These are phyloP conservation scores for Odontomyia ornata DNA, from an alignment of 2,888 invertebrate genomes.

Conservation along the genomic window DNA sequence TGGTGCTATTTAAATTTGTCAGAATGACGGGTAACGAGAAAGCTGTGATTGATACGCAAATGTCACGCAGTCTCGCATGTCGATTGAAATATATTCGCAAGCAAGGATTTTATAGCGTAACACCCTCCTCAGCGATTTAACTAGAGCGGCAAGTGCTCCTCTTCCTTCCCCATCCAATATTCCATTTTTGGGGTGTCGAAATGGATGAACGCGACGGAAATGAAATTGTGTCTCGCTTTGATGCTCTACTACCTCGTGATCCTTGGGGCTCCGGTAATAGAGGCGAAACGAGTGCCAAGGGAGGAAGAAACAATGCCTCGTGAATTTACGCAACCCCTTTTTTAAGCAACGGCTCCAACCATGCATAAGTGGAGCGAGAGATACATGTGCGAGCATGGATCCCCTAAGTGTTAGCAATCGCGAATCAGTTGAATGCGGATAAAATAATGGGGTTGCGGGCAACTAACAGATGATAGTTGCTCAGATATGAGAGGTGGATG, in stretches of 20 bases:
- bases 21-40: conserved; percentile 48
- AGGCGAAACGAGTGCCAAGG: conserved; percentile 17
- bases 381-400: neutral
- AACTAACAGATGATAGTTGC: conserved; percentile 8
- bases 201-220: conserved; percentile 24
- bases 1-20: conserved; percentile 53
- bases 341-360: neutral
- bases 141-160: neutral
- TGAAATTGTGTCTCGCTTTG: conserved; percentile 29
- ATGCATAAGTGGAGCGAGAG: conserved; percentile 17
- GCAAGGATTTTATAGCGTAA: conserved; percentile 26
- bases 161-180: neutral
- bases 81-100: conserved; percentile 50
- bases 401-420: neutral
- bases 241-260: conserved; percentile 28
- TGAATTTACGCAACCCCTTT: conserved; percentile 30
- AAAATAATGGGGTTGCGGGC: neutral
- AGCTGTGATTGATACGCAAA: conserved; percentile 54
- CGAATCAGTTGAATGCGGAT: conserved; percentile 25
- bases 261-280: neutral
- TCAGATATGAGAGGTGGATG: neutral
- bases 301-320: conserved; percentile 15
- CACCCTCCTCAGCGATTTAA: neutral
- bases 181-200: neutral
- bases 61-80: conserved; percentile 55